Evolutionary conservation across 2,888 invertebrate genomes (phyloP), one percentile per base, ranked within the genome.

Genomic region (Anaspis maculata): DNA sequence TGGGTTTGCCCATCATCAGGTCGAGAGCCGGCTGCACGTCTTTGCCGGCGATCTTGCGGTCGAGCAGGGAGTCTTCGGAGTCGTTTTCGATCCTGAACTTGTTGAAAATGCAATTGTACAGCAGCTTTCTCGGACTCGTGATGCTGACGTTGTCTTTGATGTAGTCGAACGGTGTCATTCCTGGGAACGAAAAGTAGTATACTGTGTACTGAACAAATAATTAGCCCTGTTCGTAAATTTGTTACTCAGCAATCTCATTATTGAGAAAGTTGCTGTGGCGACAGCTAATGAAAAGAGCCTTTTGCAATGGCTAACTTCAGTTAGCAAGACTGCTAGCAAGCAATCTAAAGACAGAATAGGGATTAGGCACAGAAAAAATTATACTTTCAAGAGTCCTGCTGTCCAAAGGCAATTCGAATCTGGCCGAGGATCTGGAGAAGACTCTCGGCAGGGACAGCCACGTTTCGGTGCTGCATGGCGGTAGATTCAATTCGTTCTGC

Each of bases 351-450:
- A n/a, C n/a, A n/a, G n/a, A n/a, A n/a, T n/a, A n/a, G n/a, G n/a
- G n/a, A n/a, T n/a, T n/a, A n/a, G n/a, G n/a, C n/a, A n/a, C n/a
- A n/a, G n/a, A n/a, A n/a, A n/a, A n/a, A n/a, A n/a, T 39, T 49
- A 46, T 58, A 72, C 72, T 64, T 37, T 63, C 59, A 13, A 80
- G 60, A 36, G 66, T 66, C 27, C 67, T 60, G 30, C 77, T 70
- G 51, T 84, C 79, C 39, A 87, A 71, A 0, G 85, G 84, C 30
- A 89, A 64, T 44, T 83, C 76, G 58, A 88, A 88, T 44, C 83
- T 72, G 0, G 83, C 80, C 42, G 76, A 80, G 22, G 77, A 75
- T 23, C 86, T 71, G 0, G 80, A 78, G 61, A 85, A 86, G n/a
- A 79, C 76, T 26, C 86, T 65, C 0, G 86, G 86, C 44, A 82